Base-by-base conservation (phyloP, 2,888 invertebrate species). In the Galeopsomyia nigrocyanea region DNA sequence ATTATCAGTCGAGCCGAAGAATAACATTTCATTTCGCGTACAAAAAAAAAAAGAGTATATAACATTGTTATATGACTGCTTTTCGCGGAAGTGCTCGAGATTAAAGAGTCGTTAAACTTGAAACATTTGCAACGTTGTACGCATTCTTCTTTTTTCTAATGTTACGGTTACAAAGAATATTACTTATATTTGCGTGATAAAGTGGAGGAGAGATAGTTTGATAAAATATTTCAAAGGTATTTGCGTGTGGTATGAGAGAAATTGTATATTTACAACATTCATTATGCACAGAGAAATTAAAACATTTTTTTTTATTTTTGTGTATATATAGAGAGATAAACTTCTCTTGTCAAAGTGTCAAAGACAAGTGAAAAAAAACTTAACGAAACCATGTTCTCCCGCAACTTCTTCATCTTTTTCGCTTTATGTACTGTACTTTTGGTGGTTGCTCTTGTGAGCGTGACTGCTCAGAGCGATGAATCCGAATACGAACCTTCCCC, bases 331-430 rank as follows among this genome's bases (percentile, higher is more conserved):
- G 6, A 21, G n/a, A n/a, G n/a, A n/a, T n/a, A n/a, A n/a, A n/a
- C n/a, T n/a, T n/a, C n/a, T n/a, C n/a, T n/a, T 3, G 13, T 17
- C 13, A 10, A 21, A 17, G 22, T 62, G 26, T 49, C 21, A 50
- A 21, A 50, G 21, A 3, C 50, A 26, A 10, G 17, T 49, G 14
- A 55, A 22, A 14, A n/a, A 53, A 51, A 63, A 7, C 21, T n/a
- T 19, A 51, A 39, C 10, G 39, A n/a, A 5, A 57, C 26, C 21
- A 66, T 67, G 67, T 67, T 67, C 39, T 58, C 67, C n/a, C 58
- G 58, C n/a, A 49, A 67, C 21, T 60, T 67, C 17, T 51, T 67
- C 7, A 21, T 39, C 2, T 46, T 67, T 14, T 58, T 17, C 51
- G 16, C 22, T 3, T n/a, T n/a, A n/a, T n/a, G n/a, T n/a, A n/a